Percentiles rank a stretch among this genome's conserved stretches.
Conservation (phyloP, 2,113 vertebrate species). For the Grallaria varia region DNA sequence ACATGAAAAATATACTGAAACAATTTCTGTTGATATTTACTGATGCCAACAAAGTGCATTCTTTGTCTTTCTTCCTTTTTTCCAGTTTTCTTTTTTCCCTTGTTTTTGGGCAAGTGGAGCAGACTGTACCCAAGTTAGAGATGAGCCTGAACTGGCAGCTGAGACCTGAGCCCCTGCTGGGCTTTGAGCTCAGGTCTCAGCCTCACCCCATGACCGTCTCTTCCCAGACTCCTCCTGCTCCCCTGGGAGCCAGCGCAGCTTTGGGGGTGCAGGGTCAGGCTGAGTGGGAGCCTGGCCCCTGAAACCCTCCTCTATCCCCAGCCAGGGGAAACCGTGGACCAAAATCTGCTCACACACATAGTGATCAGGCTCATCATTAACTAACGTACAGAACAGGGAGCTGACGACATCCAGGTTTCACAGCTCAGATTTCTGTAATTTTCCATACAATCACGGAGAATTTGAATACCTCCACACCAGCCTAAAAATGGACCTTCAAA, state of each 20-base stretch:
- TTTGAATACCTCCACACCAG: conserved; percentile 79
- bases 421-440: conserved; percentile 41
- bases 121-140: conserved; percentile 54
- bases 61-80: neutral
- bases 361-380: conserved; percentile 41
- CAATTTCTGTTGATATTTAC: neutral
- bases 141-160: conserved; percentile 32
- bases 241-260: conserved; percentile 8
- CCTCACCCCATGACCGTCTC: neutral
- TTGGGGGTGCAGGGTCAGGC: neutral
- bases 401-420: neutral
- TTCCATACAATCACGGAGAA: conserved; percentile 59
- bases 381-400: conserved; percentile 4
- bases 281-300: neutral
- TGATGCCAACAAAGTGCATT: neutral
- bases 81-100: neutral
- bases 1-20: neutral
- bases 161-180: neutral
- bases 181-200: neutral
- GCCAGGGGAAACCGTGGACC: neutral
- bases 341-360: neutral
- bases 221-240: neutral
- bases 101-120: conserved; percentile 61
- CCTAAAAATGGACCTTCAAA: conserved; percentile 73
- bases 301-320: neutral